Evolutionary conservation across 2,797 vertebrate genomes (phyloP), one percentile per base, ranked within the genome.

Genomic region (Buphagus erythrorhynchus): DNA sequence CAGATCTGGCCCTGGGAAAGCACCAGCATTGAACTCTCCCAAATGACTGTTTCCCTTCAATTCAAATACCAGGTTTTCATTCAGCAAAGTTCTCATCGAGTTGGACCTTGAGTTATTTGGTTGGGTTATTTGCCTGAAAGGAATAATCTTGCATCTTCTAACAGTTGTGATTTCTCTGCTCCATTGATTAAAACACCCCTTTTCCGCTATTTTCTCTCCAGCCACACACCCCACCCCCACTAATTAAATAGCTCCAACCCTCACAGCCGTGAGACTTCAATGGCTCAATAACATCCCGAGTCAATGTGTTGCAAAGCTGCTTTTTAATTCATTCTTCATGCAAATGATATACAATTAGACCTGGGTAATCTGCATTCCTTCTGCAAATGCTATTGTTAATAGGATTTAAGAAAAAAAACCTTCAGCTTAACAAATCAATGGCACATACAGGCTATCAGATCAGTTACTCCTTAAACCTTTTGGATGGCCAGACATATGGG

Each of bases 391-490:
- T 85, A 96, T 97, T 96, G 95, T 97, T 96, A 96, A 97, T 91
- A 94, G 95, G 95, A 96, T 96, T 97, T 90, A 33, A 74, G 86
- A 43, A 87, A 95, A 96, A 21, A 57, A 57, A 16, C 42, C 90
- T 89, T 69, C 90, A 89, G 92, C 92, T 96, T 96, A 95, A 94
- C 91, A 97, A 97, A 97, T 94, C 95, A 97, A 82, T 96, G 92
- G 95, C 90, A 94, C 84, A 94, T 83, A 92, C 74, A 94, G 79
- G 48, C 95, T 93, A 97, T 95, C 97, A 97, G 95, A 96, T 97
- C 97, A 94, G 94, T 97, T 96, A 95, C 96, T 95, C 80, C 95
- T 94, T 95, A 97, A 97, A 96, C 83, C 95, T 96, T 97, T 96
- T 78, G 88, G 91, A 91, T 0, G 26, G 83, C 68, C 90, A 97